These are phyloP conservation scores for Macrosiphum euphorbiae DNA, from an alignment of 2,888 invertebrate genomes.

Conservation along the genomic window DNA sequence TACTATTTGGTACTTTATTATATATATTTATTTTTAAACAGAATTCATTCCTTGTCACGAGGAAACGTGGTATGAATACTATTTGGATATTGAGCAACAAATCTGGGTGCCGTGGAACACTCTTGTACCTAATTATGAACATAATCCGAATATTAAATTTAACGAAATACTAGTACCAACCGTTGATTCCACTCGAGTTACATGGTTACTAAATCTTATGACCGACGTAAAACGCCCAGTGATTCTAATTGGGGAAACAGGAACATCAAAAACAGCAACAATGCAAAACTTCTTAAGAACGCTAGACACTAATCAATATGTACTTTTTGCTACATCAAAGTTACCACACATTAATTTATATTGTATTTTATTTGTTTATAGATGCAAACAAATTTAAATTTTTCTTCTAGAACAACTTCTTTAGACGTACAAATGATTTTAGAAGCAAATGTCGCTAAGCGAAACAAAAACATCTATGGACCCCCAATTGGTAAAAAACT, in stretches of 20 bases:
- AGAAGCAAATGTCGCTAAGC: conserved; percentile 89
- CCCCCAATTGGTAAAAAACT: conserved; percentile 89
- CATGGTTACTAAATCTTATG: conserved; percentile 84
- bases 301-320: conserved; percentile 78
- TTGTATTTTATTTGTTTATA: conserved; percentile 69
- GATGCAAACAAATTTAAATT: conserved; percentile 87
- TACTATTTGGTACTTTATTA: not conserved
- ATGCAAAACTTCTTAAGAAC: conserved; percentile 84
- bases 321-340: conserved; percentile 70
- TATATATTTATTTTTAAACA: not conserved
- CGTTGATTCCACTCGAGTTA: conserved; percentile 85
- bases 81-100: conserved; percentile 77
- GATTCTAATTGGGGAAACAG: conserved; percentile 89
- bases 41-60: conserved; percentile 69
- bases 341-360: not conserved
- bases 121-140: conserved; percentile 82
- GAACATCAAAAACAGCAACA: conserved; percentile 93
- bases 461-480: conserved; percentile 90
- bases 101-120: conserved; percentile 90
- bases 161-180: conserved; percentile 91
- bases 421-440: conserved; percentile 90
- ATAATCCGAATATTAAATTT: conserved; percentile 78
- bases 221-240: conserved; percentile 83
- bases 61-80: conserved; percentile 86
- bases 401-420: conserved; percentile 91